Percentiles rank a stretch among this genome's conserved stretches.
These are phyloP conservation scores for Pachypanchax playfairii DNA, from an alignment of 2,113 vertebrate species.

Conservation along the genomic window DNA sequence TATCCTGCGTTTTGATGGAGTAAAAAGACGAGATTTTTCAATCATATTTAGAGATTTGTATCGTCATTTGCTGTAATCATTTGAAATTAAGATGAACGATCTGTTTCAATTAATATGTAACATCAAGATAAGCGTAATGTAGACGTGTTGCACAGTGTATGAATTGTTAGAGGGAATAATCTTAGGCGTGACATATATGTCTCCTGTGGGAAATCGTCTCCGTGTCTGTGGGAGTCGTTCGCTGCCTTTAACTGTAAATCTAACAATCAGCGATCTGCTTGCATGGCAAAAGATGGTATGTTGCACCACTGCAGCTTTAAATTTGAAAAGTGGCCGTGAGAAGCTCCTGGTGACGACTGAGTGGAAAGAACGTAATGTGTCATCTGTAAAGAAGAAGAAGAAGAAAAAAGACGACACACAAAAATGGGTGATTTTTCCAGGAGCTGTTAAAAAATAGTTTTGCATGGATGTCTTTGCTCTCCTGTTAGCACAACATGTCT, in stretches of 20 bases:
- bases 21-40: constrained; percentile 54
- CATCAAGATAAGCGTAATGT: constrained; percentile 22
- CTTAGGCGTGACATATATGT: constrained; percentile 32
- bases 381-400: constrained; percentile 58
- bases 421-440: constrained; percentile 68
- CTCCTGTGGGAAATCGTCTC: constrained; percentile 43
- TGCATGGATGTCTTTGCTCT: constrained; percentile 73
- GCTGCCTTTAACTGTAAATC: constrained; percentile 46
- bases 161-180: constrained; percentile 9
- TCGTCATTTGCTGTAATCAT: constrained; percentile 50
- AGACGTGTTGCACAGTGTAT: constrained; percentile 9
- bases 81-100: constrained; percentile 51
- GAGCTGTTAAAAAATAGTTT: constrained; percentile 73
- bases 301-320: constrained; percentile 60
- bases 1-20: constrained; percentile 60
- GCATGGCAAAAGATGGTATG: constrained; percentile 50
- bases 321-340: constrained; percentile 68
- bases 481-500: constrained; percentile 74
- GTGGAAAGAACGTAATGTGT: constrained; percentile 76
- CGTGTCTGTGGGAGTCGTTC: constrained; percentile 25
- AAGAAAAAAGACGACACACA: constrained; percentile 37
- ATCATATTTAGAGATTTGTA: constrained; percentile 38
- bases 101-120: constrained; percentile 42
- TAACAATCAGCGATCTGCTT: constrained; percentile 18
- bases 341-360: constrained; percentile 58